Conservation (phyloP, 64 coral and sea anemone species). For the Trachythela sp. region DNA sequence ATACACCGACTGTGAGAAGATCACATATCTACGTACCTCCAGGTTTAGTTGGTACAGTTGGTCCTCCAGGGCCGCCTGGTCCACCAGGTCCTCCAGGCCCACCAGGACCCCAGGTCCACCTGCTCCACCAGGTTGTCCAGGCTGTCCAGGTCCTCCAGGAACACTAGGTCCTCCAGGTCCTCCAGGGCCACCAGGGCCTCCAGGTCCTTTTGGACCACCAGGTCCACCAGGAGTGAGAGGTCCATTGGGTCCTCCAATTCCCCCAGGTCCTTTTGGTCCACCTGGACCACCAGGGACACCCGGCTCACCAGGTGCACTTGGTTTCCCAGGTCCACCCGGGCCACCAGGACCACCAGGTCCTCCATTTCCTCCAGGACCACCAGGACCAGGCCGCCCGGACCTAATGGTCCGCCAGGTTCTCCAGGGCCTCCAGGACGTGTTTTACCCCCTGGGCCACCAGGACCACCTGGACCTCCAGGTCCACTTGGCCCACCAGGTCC, state of each 20-base stretch:
- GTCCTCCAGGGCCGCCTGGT: not conserved
- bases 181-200: slow-evolving; percentile 27
- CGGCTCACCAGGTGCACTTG: not conserved
- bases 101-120: not conserved
- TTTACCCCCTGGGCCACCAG: slow-evolving; percentile 30
- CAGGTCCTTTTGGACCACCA: slow-evolving; percentile 31
- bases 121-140: not conserved
- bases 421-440: slow-evolving; percentile 14
- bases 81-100: not conserved
- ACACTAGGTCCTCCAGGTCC: slow-evolving; percentile 22
- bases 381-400: slow-evolving; percentile 42
- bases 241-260: not conserved
- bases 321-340: slow-evolving; percentile 24
- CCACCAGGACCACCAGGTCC: slow-evolving; percentile 48
- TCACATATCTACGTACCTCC: not conserved
- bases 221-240: not conserved
- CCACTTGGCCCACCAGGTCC: slow-evolving; percentile 16
- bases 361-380: slow-evolving; percentile 61
- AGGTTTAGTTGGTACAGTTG: slow-evolving; percentile 22
- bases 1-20: not conserved
- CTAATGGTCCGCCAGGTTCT: no score
- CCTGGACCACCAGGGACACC: slow-evolving; percentile 62
- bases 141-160: slow-evolving; percentile 27
- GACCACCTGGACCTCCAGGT: slow-evolving; percentile 10
- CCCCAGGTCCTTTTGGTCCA: slow-evolving; percentile 14